Base-by-base conservation (phyloP, 2,113 vertebrate species). In the Sinocyclocheilus rhinocerous region DNA sequence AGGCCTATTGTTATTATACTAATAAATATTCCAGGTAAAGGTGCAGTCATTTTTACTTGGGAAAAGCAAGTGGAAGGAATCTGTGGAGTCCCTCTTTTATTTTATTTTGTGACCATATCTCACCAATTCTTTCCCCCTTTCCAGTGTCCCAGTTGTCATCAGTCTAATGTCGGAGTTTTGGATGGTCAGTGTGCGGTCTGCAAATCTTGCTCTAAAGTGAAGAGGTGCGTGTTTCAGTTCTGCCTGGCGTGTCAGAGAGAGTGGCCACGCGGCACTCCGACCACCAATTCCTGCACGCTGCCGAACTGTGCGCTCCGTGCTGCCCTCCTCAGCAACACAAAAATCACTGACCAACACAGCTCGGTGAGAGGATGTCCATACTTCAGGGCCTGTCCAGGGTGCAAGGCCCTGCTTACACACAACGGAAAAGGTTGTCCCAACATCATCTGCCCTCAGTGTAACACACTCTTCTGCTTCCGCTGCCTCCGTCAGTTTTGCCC, bases 351-450 rank as follows among this genome's bases (percentile, higher is more conserved):
- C 33, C 26, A 55, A 6, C 0, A 3, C 0, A 86, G 75, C 59
- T 65, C 69, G 0, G 88, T 78, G n/a, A 36, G 24, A 1, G 84
- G 57, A 39, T 92, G 91, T 26, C 91, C 91, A 10, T 90, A 80
- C 26, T 92, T 92, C 50, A 88, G 91, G 65, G 87, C 85, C 36
- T 92, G 91, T 63, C 90, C 89, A 6, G 0, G 0, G 0, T 92
- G 91, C 84, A 85, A 73, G 9, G 50, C 85, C 15, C 83, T 92
- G 48, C 73, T 90, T n/a, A 90, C 90, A 10, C 91, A 92, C 69
- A 76, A 39, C 0, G 90, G 88, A 42, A 12, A 0, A 13, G 91
- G 91, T n/a, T 92, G 91, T 26, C 84, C 87, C 5, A 80, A 73
- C 1, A 89, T 92, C 18, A 16, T 4, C 4, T 92, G 91, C 50